Evolutionary conservation across 2,888 invertebrate species (phyloP), one percentile per base, ranked within the genome.

Genomic region (Aphodius granarius): DNA sequence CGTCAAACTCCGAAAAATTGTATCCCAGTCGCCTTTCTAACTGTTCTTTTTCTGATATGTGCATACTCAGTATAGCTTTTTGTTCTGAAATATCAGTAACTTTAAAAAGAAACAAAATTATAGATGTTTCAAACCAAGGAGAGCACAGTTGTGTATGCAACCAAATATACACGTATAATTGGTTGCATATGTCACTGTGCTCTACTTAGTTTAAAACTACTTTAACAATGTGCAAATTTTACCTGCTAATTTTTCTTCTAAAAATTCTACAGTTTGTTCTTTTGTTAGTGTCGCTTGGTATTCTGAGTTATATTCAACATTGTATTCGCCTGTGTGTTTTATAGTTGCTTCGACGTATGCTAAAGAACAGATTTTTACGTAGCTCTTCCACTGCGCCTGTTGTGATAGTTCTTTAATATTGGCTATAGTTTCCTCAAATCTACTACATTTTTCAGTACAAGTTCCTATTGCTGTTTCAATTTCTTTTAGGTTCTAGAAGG

Each of bases 241-340:
- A 66, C 66, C 73, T 68, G 71, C 13, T 64, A 77, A 15, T 66
- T 77, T 72, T 15, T 77, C 77, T 9, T 77, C 66, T 22, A 77
- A 5, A 73, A 43, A 75, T 64, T 77, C 77, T 15, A 77, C 21
- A 13, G 77, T 77, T 64, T 77, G 77, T 23, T 71, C 77, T 71
- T 71, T 75, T 16, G 77, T 77, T 64, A 75, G 21, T 1, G 75
- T 75, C 19, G 74, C 74, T 18, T 77, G 77, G 66, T 77, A 77
- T 66, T 77, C 77, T 2, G 77, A 65, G 68, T 72, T 72, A 17
- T 73, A 19, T 63, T 74, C 70, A 15, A 77, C 77, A 22, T 77
- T 77, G 62, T 77, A 77, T 73, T 77, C 77, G 3, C 77, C 77
- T 6, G 77, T 77, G 71, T 77, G 77, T 64, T 74, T 68, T 63